Percentiles rank a stretch among this genome's conserved stretches.
Evolutionary conservation across 2,797 vertebrate species (phyloP).

Genomic region (Esox masquinongy): DNA sequence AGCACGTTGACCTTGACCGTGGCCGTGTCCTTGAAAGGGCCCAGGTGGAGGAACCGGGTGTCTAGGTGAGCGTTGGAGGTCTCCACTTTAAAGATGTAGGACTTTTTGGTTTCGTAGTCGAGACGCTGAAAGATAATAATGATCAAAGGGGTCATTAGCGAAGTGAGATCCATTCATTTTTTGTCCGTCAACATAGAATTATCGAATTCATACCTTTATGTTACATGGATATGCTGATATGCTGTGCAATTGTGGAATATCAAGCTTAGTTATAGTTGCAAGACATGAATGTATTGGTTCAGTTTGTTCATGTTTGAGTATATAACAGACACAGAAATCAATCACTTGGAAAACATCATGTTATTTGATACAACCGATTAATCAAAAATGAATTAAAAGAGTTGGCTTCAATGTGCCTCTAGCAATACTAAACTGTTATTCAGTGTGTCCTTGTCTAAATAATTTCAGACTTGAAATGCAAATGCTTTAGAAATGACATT

Average conservation of each 20-base stretch:
- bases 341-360: constrained; percentile 45
- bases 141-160: background rate
- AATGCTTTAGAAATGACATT: background rate
- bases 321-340: constrained; percentile 16
- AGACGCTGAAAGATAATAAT: constrained; percentile 71
- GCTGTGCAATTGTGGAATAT: constrained; percentile 21
- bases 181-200: background rate
- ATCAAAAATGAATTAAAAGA: background rate
- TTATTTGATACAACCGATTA: constrained; percentile 21
- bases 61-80: constrained; percentile 85
- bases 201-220: background rate
- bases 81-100: constrained; percentile 89
- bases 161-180: background rate
- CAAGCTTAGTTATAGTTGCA: constrained; percentile 14
- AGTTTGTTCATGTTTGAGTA: constrained; percentile 17
- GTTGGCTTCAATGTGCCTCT: background rate
- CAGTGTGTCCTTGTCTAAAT: background rate
- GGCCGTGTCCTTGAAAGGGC: constrained; percentile 89
- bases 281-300: constrained; percentile 14
- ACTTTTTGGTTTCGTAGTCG: constrained; percentile 90
- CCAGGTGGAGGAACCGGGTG: constrained; percentile 83
- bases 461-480: background rate
- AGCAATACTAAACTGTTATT: background rate
- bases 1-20: constrained; percentile 88
- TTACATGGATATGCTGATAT: background rate